Evolutionary conservation across 2,888 invertebrate genomes (phyloP).

Genomic region (Dolichomitus sp.): DNA sequence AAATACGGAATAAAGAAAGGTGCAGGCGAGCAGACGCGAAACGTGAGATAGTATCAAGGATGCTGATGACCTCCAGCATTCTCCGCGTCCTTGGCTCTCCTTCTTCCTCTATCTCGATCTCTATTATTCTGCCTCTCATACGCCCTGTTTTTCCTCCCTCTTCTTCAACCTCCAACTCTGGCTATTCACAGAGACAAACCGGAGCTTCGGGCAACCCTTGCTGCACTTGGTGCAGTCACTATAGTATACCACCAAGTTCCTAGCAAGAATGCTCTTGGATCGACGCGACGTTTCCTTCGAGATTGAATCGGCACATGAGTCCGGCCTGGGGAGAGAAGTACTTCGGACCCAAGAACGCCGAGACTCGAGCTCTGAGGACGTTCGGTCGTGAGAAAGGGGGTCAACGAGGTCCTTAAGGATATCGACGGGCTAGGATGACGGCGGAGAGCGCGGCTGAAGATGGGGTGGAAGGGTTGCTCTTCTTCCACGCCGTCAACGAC

Average conservation of each 20-base stretch:
- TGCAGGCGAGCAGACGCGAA: slow-evolving; percentile 31
- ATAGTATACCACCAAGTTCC: slow-evolving; percentile 1
- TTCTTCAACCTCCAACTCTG: neutral
- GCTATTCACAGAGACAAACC: slow-evolving; percentile 21
- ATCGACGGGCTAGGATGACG: slow-evolving; percentile 78
- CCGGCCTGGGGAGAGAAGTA: slow-evolving; percentile 72
- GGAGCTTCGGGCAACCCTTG: neutral
- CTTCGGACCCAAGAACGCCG: slow-evolving; percentile 10
- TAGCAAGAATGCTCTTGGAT: slow-evolving; percentile 38
- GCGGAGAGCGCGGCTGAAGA: neutral
- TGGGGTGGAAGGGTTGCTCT: slow-evolving; percentile 26
- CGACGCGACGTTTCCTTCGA: slow-evolving; percentile 69
- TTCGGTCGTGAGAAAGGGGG: slow-evolving; percentile 76
- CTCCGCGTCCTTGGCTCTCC: slow-evolving; percentile 21
- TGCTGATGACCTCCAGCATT: slow-evolving; percentile 71
- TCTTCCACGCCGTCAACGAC: slow-evolving; percentile 52
- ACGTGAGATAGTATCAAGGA: slow-evolving; percentile 65
- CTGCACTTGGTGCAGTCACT: neutral
- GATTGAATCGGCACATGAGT: slow-evolving; percentile 77
- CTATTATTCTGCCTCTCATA: slow-evolving; percentile 2
- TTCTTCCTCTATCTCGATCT: slow-evolving; percentile 10
- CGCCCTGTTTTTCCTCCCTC: slow-evolving; percentile 1
- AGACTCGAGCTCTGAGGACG: slow-evolving; percentile 6
- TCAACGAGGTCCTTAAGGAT: slow-evolving; percentile 84
- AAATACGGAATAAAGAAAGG: slow-evolving; percentile 16